phyloP scores from a whole-genome alignment of 2,113 vertebrate genomes.

The Parotia lawesii region DNA sequence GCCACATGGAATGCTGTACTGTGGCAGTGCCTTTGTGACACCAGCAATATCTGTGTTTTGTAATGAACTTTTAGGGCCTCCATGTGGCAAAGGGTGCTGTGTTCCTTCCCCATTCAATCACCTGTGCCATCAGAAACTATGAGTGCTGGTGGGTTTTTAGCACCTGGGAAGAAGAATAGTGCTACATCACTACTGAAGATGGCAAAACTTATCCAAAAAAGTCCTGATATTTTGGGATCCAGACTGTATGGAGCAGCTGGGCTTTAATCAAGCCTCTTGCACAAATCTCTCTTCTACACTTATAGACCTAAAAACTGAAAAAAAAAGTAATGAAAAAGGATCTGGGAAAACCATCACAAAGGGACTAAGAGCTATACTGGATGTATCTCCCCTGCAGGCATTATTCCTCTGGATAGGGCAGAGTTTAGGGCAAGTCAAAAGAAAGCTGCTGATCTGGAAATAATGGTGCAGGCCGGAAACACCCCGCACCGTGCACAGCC shows the following conservation, averaged over 20 bases:
- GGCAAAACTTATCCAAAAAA: background rate
- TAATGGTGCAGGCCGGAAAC: constrained; percentile 73
- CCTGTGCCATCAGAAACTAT: background rate
- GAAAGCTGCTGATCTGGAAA: constrained; percentile 78
- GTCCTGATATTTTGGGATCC: background rate
- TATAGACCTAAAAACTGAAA: background rate
- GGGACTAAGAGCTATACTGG: constrained; percentile 25
- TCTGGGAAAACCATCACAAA: constrained; percentile 28
- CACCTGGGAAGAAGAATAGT: background rate
- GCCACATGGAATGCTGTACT: fast-evolving
- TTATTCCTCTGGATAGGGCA: constrained; percentile 56
- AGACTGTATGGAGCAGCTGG: background rate
- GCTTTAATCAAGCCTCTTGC: background rate
- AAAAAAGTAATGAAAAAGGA: constrained; percentile 9
- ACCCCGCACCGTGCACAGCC: constrained; percentile 28
- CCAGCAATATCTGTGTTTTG: background rate
- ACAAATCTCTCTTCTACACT: constrained; percentile 52
- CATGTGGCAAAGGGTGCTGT: background rate
- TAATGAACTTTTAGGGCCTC: background rate
- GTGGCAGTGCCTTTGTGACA: fast-evolving
- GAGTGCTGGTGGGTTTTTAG: background rate
- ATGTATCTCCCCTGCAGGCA: constrained; percentile 65
- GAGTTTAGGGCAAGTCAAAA: constrained; percentile 77
- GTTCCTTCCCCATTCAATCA: background rate
- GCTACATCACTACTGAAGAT: background rate